Evolutionary conservation across 2,797 vertebrate genomes (phyloP).

Genomic region (Bryconaethiops microstoma): DNA sequence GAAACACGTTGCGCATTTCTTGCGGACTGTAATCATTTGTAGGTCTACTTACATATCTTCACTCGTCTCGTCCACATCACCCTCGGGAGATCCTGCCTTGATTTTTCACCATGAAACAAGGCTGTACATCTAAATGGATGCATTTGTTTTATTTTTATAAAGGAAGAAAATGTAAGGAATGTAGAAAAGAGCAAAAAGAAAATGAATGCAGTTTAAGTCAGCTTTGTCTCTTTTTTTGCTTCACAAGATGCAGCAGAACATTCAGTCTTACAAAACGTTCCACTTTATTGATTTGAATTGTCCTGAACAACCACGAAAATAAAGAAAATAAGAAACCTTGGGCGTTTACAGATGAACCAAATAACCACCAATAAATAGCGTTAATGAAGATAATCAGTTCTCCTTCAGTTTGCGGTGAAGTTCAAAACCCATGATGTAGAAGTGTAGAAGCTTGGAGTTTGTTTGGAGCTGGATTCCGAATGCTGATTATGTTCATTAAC

Average conservation of each 20-base stretch:
- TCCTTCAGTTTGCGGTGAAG: constrained; percentile 45
- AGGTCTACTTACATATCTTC: constrained; percentile 3
- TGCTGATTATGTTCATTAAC: constrained; percentile 75
- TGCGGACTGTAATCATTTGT: not conserved
- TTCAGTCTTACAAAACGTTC: constrained; percentile 82
- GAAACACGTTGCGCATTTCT: too few species aligned
- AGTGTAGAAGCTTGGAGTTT: constrained; percentile 54
- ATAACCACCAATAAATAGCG: constrained; percentile 83
- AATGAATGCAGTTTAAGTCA: constrained; percentile 18
- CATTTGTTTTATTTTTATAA: constrained; percentile 42
- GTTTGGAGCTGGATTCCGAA: constrained; percentile 61
- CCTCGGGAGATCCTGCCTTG: not conserved
- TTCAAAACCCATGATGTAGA: constrained; percentile 55
- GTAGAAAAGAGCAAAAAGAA: not conserved
- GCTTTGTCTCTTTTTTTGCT: constrained; percentile 29
- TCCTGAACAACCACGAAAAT: constrained; percentile 70
- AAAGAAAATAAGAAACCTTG: constrained; percentile 39
- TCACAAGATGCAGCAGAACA: constrained; percentile 75
- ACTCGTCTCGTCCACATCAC: constrained; percentile 1
- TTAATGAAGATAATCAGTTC: constrained; percentile 69
- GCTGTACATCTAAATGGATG: constrained; percentile 28
- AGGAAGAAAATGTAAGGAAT: constrained; percentile 5
- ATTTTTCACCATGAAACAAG: constrained; percentile 39
- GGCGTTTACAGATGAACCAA: constrained; percentile 77
- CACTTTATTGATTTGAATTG: constrained; percentile 79